Conservation (phyloP, 1,140 invertebrate genomes). For the Drosophila fuyamai region DNA sequence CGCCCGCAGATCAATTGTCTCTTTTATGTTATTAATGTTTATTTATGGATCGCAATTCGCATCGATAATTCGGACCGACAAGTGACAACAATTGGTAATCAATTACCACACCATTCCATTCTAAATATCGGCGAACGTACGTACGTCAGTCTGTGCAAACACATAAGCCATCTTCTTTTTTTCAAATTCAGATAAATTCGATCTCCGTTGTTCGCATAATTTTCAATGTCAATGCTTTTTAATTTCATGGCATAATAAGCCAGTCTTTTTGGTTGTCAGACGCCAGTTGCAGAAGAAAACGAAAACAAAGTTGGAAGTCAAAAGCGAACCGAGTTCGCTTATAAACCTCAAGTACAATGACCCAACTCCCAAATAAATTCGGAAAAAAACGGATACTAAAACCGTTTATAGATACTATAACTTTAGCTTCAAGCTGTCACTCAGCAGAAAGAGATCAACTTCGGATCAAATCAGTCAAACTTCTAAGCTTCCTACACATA, state of each 20-base stretch:
- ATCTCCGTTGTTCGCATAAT: slow-evolving; percentile 61
- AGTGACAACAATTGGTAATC: slow-evolving; percentile 50
- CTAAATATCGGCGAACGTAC: slow-evolving; percentile 21
- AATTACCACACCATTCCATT: slow-evolving; percentile 33
- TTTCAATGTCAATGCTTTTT: slow-evolving; percentile 82
- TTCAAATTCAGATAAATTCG: slow-evolving; percentile 10
- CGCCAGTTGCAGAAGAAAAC: slow-evolving; percentile 44
- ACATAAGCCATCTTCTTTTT: slow-evolving; percentile 11
- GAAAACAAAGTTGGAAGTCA: slow-evolving; percentile 42
- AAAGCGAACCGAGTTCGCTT: slow-evolving; percentile 31
- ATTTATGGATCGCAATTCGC: slow-evolving; percentile 45
- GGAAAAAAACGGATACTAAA: slow-evolving; percentile 37
- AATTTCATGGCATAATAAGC: slow-evolving; percentile 71
- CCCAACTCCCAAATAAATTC: slow-evolving; percentile 29
- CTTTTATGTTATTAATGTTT: slow-evolving; percentile 2
- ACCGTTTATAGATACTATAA: slow-evolving; percentile 46
- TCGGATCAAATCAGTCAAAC: slow-evolving; percentile 21
- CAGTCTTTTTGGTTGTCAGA: slow-evolving; percentile 23
- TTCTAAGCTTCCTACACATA: not conserved
- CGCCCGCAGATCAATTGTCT: slow-evolving; percentile 23
- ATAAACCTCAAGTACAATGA: slow-evolving; percentile 67
- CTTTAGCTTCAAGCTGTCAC: slow-evolving; percentile 45
- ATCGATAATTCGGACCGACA: slow-evolving; percentile 43
- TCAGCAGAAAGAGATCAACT: slow-evolving; percentile 49
- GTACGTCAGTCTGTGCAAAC: not conserved